These are phyloP conservation scores for Falco berigora DNA, from an alignment of 2,797 vertebrate genomes.

Conservation along the genomic window DNA sequence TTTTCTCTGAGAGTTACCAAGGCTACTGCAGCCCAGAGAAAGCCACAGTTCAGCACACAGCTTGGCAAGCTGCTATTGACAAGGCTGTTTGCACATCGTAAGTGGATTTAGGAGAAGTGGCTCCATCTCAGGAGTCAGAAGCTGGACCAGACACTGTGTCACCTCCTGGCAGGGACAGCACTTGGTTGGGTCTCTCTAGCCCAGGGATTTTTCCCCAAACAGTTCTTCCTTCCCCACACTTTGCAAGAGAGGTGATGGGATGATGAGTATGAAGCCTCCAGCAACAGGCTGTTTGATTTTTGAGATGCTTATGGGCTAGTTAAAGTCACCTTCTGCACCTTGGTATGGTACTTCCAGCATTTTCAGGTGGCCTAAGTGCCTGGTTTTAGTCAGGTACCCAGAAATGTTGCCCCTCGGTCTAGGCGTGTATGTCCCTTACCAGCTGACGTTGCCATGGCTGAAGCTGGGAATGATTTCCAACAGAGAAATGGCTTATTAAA, in stretches of 20 bases:
- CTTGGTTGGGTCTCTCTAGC: neutral
- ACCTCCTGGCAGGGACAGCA: neutral
- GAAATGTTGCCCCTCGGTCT: neutral
- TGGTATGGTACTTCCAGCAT: neutral
- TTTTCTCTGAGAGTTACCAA: conserved; percentile 45
- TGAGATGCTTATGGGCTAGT: neutral
- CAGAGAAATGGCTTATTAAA: neutral
- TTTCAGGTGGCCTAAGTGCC: neutral
- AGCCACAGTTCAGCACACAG: conserved; percentile 19
- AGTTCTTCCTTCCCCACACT: fast-evolving
- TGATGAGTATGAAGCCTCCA: neutral
- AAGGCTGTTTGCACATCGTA: neutral
- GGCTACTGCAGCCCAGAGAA: conserved; percentile 50
- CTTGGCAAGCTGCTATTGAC: neutral
- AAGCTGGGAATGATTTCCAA: neutral
- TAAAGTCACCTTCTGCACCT: neutral
- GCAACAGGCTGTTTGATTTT: neutral
- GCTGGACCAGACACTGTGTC: neutral
- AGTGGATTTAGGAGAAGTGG: neutral
- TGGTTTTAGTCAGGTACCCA: neutral
- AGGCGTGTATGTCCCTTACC: fast-evolving
- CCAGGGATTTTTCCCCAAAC: neutral
- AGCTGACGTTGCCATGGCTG: neutral
- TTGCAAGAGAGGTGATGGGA: neutral
- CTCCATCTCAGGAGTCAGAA: neutral